Conservation (phyloP, 2,888 invertebrate species). For the Ischnus inquisitorius region DNA sequence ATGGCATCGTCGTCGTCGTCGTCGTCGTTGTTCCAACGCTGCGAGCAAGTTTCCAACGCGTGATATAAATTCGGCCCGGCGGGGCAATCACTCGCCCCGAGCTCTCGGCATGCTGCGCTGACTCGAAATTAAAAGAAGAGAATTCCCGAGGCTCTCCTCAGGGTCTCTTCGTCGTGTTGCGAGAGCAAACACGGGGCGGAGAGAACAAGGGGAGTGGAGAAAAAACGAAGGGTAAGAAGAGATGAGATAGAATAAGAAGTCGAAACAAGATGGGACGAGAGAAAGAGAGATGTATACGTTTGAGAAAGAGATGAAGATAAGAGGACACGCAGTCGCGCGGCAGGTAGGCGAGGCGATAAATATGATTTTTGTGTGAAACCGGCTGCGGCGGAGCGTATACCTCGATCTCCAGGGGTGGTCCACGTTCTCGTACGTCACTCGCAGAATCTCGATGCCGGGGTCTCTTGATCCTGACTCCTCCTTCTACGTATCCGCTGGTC, state of each 20-base stretch:
- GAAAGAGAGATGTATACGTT: conserved; percentile 58
- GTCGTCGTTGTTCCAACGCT: conserved; percentile 65
- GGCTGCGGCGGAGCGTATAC: conserved; percentile 74
- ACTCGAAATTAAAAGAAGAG: conserved; percentile 68
- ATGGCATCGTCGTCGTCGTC: conserved; percentile 55
- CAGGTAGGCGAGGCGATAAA: conserved; percentile 81
- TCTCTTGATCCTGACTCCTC: conserved; percentile 68
- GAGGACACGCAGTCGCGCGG: conserved; percentile 71
- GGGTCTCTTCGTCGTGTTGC: conserved; percentile 46
- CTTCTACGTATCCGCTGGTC: conserved; percentile 64
- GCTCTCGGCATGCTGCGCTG: conserved; percentile 66
- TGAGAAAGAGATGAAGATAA: conserved; percentile 71
- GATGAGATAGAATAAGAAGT: conserved; percentile 56
- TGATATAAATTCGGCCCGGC: conserved; percentile 82
- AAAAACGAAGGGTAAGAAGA: conserved; percentile 61
- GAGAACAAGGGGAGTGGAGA: conserved; percentile 71
- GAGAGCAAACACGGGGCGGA: conserved; percentile 70
- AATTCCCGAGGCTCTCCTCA: conserved; percentile 62
- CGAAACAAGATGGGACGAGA: conserved; percentile 50
- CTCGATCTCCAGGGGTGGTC: conserved; percentile 84
- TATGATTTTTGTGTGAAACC: conserved; percentile 83
- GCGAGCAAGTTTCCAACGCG: conserved; percentile 76
- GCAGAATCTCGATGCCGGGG: conserved; percentile 67
- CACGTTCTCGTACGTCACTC: conserved; percentile 81
- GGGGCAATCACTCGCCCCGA: conserved; percentile 81